A percentile compares a stretch with the other conserved stretches of the same genome.
Conservation (phyloP, 2,797 vertebrate genomes). For the Crocidura indochinensis region DNA sequence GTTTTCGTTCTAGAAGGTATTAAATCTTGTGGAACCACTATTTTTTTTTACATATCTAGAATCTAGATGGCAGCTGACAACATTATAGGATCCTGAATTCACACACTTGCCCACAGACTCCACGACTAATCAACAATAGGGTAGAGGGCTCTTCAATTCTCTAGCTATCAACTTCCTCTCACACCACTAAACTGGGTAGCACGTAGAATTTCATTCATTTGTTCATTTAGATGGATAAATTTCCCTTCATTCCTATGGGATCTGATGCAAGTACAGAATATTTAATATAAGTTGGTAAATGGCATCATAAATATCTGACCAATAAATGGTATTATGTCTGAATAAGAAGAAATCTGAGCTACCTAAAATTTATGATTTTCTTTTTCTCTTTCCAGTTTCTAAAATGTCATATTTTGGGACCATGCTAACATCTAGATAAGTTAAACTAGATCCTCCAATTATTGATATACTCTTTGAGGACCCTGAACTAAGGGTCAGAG, state of each 20-base stretch:
- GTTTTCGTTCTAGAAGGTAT: constrained; percentile 21
- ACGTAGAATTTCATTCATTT: background rate
- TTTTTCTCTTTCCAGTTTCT: background rate
- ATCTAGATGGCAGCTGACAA: background rate
- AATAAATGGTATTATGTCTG: constrained; percentile 19
- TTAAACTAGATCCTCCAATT: background rate
- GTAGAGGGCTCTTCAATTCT: background rate
- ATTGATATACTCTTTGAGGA: background rate
- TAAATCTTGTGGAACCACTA: background rate
- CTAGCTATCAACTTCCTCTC: background rate
- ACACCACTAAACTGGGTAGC: background rate
- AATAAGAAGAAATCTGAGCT: constrained; percentile 7
- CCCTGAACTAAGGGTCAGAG: background rate
- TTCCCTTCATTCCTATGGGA: background rate
- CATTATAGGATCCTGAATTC: background rate
- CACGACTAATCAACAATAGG: background rate
- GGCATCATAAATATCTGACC: background rate
- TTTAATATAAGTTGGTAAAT: constrained; percentile 12
- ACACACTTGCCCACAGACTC: background rate
- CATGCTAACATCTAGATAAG: background rate
- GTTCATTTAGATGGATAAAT: too few species aligned
- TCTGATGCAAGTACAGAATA: constrained; percentile 30
- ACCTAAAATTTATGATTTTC: background rate
- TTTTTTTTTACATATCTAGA: background rate
- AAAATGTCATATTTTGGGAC: background rate